Percentiles rank a stretch among this genome's conserved stretches.
phyloP scores from a whole-genome alignment of 1,140 invertebrate genomes.

The Bombus superbus region DNA sequence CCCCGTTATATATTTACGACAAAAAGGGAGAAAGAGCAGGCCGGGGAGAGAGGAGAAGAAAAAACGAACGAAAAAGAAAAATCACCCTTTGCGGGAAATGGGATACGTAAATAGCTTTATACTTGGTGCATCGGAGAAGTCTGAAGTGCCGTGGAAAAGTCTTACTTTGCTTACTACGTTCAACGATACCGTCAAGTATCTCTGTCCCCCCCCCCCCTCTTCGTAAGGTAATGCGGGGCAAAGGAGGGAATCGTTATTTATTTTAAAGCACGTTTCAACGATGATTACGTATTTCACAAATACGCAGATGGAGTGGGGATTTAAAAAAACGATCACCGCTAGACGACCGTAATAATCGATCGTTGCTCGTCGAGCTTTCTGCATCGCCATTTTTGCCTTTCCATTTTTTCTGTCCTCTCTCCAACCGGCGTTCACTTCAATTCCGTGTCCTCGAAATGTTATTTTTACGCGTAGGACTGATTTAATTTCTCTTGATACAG shows the following conservation, averaged over 20 bases:
- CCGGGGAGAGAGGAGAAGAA: not conserved
- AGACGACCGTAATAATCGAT: conserved; percentile 18
- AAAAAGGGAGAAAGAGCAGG: not conserved
- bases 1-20: conserved; percentile 9
- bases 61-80: not conserved
- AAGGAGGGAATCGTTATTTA: conserved; percentile 9
- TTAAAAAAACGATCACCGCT: not conserved
- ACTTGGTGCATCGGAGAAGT: conserved; percentile 33
- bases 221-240: too few relatives aligned
- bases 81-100: conserved; percentile 34
- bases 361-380: not conserved
- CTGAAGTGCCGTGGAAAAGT: conserved; percentile 46
- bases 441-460: not conserved
- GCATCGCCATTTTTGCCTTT: too few relatives aligned
- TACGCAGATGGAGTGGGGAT: not conserved
- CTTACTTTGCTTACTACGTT: conserved; percentile 36
- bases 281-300: conserved; percentile 31
- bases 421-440: too few relatives aligned
- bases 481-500: not conserved
- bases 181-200: conserved; percentile 34
- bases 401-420: not conserved
- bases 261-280: conserved; percentile 26
- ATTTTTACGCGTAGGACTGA: not conserved
- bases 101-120: conserved; percentile 50
- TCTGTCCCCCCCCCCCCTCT: not conserved